These are phyloP conservation scores for Pyrocephalus nanus DNA, from an alignment of 2,797 vertebrate species.

Conservation along the genomic window DNA sequence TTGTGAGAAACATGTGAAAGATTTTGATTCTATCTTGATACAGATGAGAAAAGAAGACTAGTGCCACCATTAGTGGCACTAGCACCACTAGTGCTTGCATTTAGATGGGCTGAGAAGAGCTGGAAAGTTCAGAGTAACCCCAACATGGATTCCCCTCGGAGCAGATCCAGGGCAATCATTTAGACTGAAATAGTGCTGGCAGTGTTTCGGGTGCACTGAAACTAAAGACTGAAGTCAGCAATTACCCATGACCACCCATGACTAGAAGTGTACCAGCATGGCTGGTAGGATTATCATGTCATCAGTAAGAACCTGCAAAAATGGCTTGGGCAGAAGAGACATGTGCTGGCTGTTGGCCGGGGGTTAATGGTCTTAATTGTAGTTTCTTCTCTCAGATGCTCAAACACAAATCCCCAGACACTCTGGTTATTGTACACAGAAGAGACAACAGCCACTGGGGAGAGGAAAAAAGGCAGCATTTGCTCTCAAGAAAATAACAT, in stretches of 20 bases:
- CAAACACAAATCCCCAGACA: background rate
- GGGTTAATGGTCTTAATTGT: background rate
- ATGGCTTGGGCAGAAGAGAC: background rate
- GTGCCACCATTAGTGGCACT: background rate
- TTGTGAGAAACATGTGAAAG: background rate
- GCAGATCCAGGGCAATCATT: background rate
- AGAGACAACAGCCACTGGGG: background rate
- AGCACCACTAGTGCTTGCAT: background rate
- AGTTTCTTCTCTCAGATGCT: background rate
- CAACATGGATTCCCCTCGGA: background rate
- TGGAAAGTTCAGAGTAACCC: background rate
- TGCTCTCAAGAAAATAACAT: background rate
- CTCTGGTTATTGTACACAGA: background rate
- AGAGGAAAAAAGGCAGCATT: background rate
- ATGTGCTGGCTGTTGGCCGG: background rate
- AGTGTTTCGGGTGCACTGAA: background rate
- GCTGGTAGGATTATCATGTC: background rate
- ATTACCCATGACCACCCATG: background rate
- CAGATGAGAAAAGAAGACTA: background rate
- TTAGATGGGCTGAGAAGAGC: background rate
- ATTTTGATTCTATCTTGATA: background rate
- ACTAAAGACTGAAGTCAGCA: background rate
- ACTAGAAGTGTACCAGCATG: background rate
- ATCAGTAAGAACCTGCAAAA: background rate
- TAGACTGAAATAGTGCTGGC: background rate